A percentile compares a stretch with the other conserved stretches of the same genome.
These are phyloP conservation scores for Hydrotaea diabolus DNA, from an alignment of 2,888 invertebrate genomes.

Conservation along the genomic window DNA sequence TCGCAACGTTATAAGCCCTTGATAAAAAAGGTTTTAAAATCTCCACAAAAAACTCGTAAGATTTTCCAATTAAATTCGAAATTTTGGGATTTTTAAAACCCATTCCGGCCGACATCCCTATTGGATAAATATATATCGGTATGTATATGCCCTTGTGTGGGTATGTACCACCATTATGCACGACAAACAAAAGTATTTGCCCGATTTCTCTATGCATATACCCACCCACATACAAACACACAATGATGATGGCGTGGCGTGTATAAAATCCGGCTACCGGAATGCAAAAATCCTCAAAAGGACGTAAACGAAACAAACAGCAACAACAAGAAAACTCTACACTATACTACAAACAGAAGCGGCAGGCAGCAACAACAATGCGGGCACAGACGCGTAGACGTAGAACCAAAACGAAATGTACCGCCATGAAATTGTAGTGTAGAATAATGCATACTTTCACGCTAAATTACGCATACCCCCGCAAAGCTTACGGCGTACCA, in stretches of 20 bases:
- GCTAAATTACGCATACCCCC: constrained; percentile 55
- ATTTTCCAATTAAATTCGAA: no score
- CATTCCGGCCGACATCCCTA: no score
- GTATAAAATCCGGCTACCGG: constrained; percentile 50
- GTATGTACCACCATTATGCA: constrained; percentile 1
- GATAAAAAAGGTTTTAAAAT: no score
- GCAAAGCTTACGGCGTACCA: constrained; percentile 45
- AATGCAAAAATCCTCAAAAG: constrained; percentile 30
- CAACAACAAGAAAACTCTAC: not conserved
- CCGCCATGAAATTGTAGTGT: constrained; percentile 49
- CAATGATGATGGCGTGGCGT: constrained; percentile 41
- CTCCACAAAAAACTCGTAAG: no score
- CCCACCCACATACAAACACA: constrained; percentile 24
- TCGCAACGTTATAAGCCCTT: no score
- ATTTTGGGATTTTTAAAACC: no score
- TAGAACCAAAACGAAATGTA: constrained; percentile 29
- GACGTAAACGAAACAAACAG: not conserved
- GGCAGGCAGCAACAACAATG: not conserved
- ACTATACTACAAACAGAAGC: constrained; percentile 9
- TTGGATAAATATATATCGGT: not conserved
- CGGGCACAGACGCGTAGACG: not conserved
- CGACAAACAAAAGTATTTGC: not conserved
- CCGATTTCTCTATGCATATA: not conserved
- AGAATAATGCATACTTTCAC: constrained; percentile 53
- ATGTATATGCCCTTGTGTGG: not conserved